These are phyloP conservation scores for Acomys russatus DNA, from an alignment of 2,797 vertebrate species.

Conservation along the genomic window DNA sequence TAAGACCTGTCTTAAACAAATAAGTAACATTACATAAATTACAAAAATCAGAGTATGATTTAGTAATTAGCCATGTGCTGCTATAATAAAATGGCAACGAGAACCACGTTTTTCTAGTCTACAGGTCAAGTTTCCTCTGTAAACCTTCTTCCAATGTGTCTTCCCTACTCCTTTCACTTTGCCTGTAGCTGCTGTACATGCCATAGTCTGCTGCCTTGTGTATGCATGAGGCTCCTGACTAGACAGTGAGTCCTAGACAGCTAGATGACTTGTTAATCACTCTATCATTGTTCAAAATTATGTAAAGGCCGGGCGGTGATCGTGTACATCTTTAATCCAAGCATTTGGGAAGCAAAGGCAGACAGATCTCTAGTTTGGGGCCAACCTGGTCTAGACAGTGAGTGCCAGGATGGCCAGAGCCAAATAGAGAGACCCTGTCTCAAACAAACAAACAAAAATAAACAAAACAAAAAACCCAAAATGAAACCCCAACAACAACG, in stretches of 20 bases:
- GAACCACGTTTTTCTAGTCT: slow-evolving; percentile 18
- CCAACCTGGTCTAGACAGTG: not conserved
- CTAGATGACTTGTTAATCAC: slow-evolving; percentile 22
- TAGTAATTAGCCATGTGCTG: slow-evolving; percentile 21
- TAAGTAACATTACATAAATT: not conserved
- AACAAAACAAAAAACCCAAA: not conserved
- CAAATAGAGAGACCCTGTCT: not conserved
- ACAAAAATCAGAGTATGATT: slow-evolving; percentile 33
- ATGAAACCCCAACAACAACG: not conserved
- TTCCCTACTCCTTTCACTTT: slow-evolving; percentile 18
- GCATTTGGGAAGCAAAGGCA: not conserved
- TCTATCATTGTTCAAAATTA: slow-evolving; percentile 22
- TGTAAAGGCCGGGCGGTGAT: not conserved
- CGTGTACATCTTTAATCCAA: not conserved
- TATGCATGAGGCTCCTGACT: not conserved
- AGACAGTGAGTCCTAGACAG: not conserved
- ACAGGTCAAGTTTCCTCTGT: slow-evolving; percentile 47
- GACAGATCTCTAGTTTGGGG: not conserved
- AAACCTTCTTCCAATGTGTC: slow-evolving; percentile 21
- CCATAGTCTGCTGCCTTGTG: not conserved
- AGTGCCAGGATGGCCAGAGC: not conserved
- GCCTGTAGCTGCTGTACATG: not conserved
- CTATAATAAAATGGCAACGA: slow-evolving; percentile 36
- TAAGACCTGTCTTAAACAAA: not conserved
- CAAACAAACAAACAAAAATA: not conserved